A percentile compares a stretch with the other conserved stretches of the same genome.
These are phyloP conservation scores for Tiliqua scincoides DNA, from an alignment of 2,113 vertebrate species.

Conservation along the genomic window DNA sequence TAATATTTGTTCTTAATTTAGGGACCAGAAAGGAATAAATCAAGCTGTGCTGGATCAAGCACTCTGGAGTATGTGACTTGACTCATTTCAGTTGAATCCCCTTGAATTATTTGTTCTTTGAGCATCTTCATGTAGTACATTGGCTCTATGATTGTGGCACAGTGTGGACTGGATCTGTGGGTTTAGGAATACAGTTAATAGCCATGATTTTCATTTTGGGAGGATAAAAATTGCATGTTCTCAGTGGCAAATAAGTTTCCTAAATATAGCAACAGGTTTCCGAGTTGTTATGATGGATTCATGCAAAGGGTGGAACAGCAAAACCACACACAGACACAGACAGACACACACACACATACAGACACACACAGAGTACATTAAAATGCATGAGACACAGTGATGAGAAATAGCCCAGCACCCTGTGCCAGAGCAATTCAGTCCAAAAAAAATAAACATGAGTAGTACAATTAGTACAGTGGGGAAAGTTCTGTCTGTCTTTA, in stretches of 20 bases:
- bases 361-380: not conserved
- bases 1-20: conserved; percentile 40
- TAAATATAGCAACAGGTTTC: not conserved
- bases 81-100: conserved; percentile 29
- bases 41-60: conserved; percentile 15
- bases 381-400: not conserved
- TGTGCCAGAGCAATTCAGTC: not conserved
- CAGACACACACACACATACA: not conserved
- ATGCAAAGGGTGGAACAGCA: not conserved
- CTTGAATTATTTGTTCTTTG: conserved; percentile 17
- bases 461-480: not conserved
- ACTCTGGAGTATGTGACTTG: not conserved
- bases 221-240: not conserved
- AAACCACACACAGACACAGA: not conserved
- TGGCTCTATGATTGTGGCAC: not conserved
- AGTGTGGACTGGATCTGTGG: not conserved
- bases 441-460: not conserved
- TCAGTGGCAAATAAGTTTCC: not conserved
- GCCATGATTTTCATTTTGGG: not conserved
- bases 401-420: not conserved
- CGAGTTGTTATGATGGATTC: not conserved
- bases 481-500: not conserved
- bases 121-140: not conserved
- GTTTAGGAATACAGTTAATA: not conserved
- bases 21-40: conserved; percentile 22